Percentiles rank a stretch among this genome's conserved stretches.
Evolutionary conservation across 2,113 vertebrate genomes (phyloP).

Genomic region (human (Homo sapiens)): DNA sequence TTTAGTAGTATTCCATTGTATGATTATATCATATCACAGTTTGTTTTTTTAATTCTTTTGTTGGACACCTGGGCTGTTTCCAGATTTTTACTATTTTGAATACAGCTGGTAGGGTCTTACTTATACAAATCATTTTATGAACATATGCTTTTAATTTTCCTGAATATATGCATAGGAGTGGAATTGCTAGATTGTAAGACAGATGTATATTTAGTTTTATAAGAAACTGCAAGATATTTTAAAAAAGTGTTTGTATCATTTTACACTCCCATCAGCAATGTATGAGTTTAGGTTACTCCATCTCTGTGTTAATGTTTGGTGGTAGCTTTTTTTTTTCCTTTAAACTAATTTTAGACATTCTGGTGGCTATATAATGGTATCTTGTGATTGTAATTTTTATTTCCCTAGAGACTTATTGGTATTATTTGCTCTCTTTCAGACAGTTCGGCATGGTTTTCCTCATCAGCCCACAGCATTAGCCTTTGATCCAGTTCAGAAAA

Average conservation of each 20-base stretch:
- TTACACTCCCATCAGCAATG: not conserved
- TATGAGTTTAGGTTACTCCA: not conserved
- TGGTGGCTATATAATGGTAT: not conserved
- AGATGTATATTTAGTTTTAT: not conserved
- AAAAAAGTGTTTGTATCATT: conserved; percentile 9
- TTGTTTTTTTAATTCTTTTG: conserved; percentile 29
- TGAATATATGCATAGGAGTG: not conserved
- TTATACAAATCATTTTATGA: conserved; percentile 7
- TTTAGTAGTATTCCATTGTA: not conserved
- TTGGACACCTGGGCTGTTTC: not conserved
- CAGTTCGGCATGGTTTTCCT: conserved; percentile 97
- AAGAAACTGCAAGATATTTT: not conserved
- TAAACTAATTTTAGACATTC: conserved; percentile 23
- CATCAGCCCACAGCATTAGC: conserved; percentile 96
- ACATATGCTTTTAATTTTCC: not conserved
- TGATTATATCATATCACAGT: not conserved
- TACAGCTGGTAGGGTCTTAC: not conserved
- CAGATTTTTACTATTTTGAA: not conserved
- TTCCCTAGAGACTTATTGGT: conserved; percentile 33
- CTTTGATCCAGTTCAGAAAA: conserved; percentile 98
- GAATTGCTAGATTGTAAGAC: not conserved
- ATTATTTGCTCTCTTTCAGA: conserved; percentile 88
- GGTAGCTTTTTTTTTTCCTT: not conserved
- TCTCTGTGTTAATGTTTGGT: not conserved
- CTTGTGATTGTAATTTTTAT: conserved; percentile 22